Percentiles rank a stretch among this genome's conserved stretches.
Evolutionary conservation across 2,888 invertebrate species (phyloP).

Genomic region (Heliconius sara): DNA sequence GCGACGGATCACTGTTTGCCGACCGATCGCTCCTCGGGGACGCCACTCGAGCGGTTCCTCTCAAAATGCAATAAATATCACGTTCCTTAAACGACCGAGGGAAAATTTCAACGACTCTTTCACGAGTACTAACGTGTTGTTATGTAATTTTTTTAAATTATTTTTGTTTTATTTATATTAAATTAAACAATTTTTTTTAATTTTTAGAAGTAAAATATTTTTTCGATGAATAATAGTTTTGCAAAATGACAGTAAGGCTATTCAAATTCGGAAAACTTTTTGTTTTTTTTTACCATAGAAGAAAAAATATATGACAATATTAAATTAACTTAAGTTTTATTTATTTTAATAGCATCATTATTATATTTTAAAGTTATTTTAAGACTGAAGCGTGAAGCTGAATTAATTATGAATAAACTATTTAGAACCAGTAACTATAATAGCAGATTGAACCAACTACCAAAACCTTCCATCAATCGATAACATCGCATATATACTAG

Average conservation of each 20-base stretch:
- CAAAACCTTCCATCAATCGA: background rate
- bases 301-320: background rate
- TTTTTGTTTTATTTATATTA: background rate
- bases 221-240: background rate
- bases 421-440: no score
- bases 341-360: background rate
- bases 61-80: conserved; percentile 73
- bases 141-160: background rate
- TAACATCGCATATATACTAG: background rate
- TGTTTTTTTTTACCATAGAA: background rate
- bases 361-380: background rate
- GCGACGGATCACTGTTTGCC: conserved; percentile 63
- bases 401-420: no score
- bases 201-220: background rate
- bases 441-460: background rate
- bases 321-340: background rate
- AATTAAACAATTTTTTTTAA: background rate
- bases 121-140: background rate
- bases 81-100: conserved; percentile 43
- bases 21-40: conserved; percentile 78
- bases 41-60: conserved; percentile 64
- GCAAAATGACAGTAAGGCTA: background rate
- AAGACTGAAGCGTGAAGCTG: no score
- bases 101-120: conserved; percentile 13
- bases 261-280: background rate